phyloP scores from a whole-genome alignment of 1,140 invertebrate genomes.

The Calycopis cecrops region DNA sequence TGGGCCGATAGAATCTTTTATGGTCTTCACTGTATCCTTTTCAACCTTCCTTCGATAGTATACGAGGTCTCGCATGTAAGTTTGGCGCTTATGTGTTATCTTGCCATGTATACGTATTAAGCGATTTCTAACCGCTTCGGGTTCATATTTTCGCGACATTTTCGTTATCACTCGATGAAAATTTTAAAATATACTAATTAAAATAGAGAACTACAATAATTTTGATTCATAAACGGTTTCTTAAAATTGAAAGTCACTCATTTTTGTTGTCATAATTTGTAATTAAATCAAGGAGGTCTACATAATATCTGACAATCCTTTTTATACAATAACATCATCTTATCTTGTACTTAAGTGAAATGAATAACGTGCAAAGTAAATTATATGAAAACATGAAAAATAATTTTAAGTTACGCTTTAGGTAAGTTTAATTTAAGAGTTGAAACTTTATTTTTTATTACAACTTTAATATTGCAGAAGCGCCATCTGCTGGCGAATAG shows the following conservation, averaged over 20 bases:
- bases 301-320: no score
- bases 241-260: not conserved
- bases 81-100: conserved; percentile 44
- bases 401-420: no score
- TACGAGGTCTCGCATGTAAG: conserved; percentile 59
- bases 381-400: no score
- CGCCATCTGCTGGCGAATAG: conserved; percentile 46
- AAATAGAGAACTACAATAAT: conserved; percentile 6
- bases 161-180: conserved; percentile 28
- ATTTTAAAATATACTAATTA: not conserved
- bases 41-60: conserved; percentile 35
- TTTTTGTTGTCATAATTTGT: not conserved
- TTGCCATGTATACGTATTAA: conserved; percentile 43
- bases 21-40: conserved; percentile 31
- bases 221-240: not conserved
- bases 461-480: no score
- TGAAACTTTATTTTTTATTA: no score
- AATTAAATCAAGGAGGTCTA: no score
- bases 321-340: no score
- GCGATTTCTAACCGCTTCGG: conserved; percentile 31
- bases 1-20: conserved; percentile 46
- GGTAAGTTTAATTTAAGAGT: no score
- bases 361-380: no score
- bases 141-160: conserved; percentile 36
- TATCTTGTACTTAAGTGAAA: no score